Evolutionary conservation across 2,797 vertebrate species (phyloP).

Genomic region (Fringilla coelebs): DNA sequence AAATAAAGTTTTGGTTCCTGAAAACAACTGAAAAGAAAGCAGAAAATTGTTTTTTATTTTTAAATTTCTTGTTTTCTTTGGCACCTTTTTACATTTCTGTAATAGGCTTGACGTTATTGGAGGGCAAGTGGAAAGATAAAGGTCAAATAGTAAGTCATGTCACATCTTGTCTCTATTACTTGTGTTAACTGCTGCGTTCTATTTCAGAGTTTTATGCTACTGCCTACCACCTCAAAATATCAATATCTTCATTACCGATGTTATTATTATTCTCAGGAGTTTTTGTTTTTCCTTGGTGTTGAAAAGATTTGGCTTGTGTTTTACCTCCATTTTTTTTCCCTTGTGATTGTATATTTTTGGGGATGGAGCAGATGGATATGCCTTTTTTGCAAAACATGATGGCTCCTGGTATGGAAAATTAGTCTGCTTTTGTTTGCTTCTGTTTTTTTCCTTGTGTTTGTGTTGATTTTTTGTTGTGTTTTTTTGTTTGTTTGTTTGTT

Average conservation of each 20-base stretch:
- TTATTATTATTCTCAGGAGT: neutral
- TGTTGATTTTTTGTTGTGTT: neutral
- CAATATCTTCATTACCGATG: neutral
- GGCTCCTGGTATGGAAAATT: neutral
- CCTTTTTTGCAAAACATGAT: neutral
- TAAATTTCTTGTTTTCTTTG: neutral
- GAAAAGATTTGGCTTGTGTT: neutral
- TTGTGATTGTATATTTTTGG: neutral
- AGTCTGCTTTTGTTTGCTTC: neutral
- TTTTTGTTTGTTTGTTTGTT: no score
- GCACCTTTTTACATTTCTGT: neutral
- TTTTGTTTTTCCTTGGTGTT: neutral
- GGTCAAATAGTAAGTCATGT: neutral
- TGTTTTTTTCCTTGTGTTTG: rapidly evolving
- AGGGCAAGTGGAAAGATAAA: neutral
- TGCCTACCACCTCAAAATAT: neutral
- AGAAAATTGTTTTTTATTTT: neutral
- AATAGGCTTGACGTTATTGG: rapidly evolving
- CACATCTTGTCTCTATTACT: neutral
- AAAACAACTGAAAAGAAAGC: neutral
- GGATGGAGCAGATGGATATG: neutral
- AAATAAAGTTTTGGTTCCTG: neutral
- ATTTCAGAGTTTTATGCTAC: neutral
- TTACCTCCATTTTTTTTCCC: neutral
- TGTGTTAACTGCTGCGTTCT: neutral